Evolutionary conservation across 1,140 invertebrate genomes (phyloP).

Genomic region (Drosophila azteca): DNA sequence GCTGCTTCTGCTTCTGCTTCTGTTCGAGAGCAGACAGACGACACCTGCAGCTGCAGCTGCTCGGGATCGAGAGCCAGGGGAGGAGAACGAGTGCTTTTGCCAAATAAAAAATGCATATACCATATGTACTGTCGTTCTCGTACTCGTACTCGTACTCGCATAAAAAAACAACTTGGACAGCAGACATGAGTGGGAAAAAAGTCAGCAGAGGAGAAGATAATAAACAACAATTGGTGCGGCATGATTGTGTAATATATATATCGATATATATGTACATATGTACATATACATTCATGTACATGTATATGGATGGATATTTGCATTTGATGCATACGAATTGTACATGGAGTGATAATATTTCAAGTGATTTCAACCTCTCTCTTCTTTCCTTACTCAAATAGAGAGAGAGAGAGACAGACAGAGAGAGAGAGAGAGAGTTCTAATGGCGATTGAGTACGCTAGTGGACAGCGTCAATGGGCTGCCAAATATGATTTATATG

Average conservation of each 20-base stretch:
- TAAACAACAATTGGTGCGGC: conserved; percentile 63
- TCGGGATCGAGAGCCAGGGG: conserved; percentile 17
- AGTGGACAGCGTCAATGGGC: conserved; percentile 54
- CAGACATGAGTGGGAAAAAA: conserved; percentile 1
- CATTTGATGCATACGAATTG: conserved; percentile 71
- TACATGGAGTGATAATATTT: conserved; percentile 37
- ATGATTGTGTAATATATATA: conserved; percentile 58
- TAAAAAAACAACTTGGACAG: conserved; percentile 12
- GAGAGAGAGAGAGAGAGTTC: background rate
- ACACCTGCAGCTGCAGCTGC: conserved; percentile 61
- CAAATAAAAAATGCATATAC: conserved; percentile 27
- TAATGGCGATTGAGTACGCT: conserved; percentile 34
- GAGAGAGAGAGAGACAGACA: no score
- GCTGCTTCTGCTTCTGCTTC: background rate
- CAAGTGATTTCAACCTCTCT: conserved; percentile 46
- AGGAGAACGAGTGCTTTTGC: conserved; percentile 12
- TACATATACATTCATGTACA: background rate
- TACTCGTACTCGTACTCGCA: background rate
- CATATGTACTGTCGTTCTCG: no score
- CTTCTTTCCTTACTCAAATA: background rate
- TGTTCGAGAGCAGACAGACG: conserved; percentile 24
- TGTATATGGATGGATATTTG: conserved; percentile 61
- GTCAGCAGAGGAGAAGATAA: conserved; percentile 31
- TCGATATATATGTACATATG: conserved; percentile 1
- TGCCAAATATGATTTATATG: conserved; percentile 80